Base-by-base conservation (phyloP, 2,113 vertebrate species). In the Tauraco erythrolophus region DNA sequence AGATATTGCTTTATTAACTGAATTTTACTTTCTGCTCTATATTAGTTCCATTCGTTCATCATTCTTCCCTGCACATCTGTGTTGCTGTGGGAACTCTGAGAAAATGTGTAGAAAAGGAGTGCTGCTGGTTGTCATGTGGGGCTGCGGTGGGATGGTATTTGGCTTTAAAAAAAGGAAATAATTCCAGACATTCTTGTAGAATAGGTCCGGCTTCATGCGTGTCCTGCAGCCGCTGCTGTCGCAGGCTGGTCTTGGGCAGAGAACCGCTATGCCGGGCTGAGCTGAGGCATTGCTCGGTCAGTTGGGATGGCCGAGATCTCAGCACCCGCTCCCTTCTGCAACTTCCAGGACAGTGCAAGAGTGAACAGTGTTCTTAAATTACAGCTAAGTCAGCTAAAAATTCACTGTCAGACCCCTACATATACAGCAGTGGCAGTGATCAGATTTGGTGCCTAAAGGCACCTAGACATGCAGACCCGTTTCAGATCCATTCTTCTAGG, bases 111-210 rank as follows among this genome's bases (percentile, higher is more conserved):
- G n/a, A 68, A 25, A 33, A 62, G 28, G 56, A 71, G 12, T 51
- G 48, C 19, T 93, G 37, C 33, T 46, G 54, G 13, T 83, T 69
- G 35, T 65, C 19, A 11, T 71, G 37, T 65, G 22, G 6, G 46
- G 9, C 58, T 46, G 3, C 4, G 1, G 19, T 60, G 21, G 17
- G 33, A 71, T 3, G 14, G 37, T 64, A 70, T 89, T 81, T 64
- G 43, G 14, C 33, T 87, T 75, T 39, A 6, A 23, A 74, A 82
- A 83, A 84, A n/a, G 11, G 8, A 91, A 80, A 19, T 51, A 4
- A 70, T 94, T 94, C 23, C 57, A 51, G n/a, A 81, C 15, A 61
- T 97, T 91, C 64, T 60, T 82, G 60, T 9, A 28, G 48, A 84
- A 81, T 46, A 53, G 25, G 30, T 91, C 39, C 56, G 27, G 7